Evolutionary conservation across 2,797 vertebrate species (phyloP), one percentile per base, ranked within the genome.

Genomic region (Alosa sapidissima): DNA sequence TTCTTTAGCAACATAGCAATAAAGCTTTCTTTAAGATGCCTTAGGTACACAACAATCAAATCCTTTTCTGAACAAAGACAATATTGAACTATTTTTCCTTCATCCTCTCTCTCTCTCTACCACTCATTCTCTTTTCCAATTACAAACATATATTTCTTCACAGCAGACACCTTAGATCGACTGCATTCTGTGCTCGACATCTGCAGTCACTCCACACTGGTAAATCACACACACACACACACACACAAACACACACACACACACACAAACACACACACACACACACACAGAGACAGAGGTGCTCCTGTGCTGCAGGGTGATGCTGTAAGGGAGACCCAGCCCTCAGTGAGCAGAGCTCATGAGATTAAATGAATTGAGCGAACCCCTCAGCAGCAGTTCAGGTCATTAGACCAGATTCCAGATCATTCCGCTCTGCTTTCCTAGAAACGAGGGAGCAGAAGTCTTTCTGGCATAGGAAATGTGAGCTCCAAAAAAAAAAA

Each of bases 211-310:
- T 72, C 13, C 33, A 72, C 33, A 72, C 5, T 36, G 4, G 28
- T 72, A 13, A 72, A 5, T 72, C 14, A 51, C 28, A 36, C 19
- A 49, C 49, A 36, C 47, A 60, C 81, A 68, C 81, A 89, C 60
- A 82, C 16, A 7, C 21, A 65, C 11, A 45, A 45, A 83, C 86
- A 86, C 85, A 86, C 65, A 28, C 82, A 84, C 84, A 62, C 84
- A 83, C 82, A 82, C 84, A 81, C 52, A 78, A 83, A 87, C 24
- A 75, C 14, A 51, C 28, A 36, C 19, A 49, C 49, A 36, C 47
- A 28, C 60, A 65, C 60, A 65, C 60, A 65, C 60, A 65, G 8
- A 28, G 1, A 28, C 24, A 65, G 33, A 47, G 68, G 13, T 36
- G 36, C 28, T 75, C 36, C 33, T 16, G 72, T 45, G 36, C 72